These are phyloP conservation scores for Dryococelus australis DNA, from an alignment of 2,888 invertebrate species.

Conservation along the genomic window DNA sequence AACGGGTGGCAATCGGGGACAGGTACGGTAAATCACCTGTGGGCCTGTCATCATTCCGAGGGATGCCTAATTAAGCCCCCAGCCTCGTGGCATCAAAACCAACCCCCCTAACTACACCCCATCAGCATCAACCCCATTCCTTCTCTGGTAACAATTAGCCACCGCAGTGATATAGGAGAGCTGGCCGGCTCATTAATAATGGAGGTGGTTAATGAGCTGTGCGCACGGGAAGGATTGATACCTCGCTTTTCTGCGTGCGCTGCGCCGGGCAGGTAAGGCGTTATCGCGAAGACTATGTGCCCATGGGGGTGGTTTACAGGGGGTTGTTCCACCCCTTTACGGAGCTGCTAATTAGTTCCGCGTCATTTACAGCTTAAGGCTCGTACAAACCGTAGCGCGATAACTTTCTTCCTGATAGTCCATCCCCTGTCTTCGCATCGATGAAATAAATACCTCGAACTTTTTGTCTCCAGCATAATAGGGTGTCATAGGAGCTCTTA, in stretches of 20 bases:
- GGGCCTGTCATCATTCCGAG: background rate
- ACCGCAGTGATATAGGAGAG: background rate
- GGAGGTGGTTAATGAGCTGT: background rate
- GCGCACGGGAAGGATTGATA: background rate
- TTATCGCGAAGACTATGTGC: background rate
- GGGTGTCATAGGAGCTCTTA: no score
- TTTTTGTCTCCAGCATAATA: no score
- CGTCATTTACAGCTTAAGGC: background rate
- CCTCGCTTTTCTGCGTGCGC: background rate
- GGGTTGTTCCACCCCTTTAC: background rate
- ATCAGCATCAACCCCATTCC: background rate
- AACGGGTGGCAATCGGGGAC: background rate
- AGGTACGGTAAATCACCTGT: background rate
- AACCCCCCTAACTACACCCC: no score
- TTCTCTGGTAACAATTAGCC: constrained; percentile 16
- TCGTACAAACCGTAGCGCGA: background rate
- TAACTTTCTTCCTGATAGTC: background rate
- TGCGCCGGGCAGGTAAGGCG: background rate
- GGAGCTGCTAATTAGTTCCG: background rate
- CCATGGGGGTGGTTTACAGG: background rate
- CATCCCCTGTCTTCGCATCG: no score
- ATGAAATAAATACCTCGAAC: no score
- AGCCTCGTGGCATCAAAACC: no score
- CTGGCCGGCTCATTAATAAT: constrained; percentile 8
- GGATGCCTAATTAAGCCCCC: constrained; percentile 16